Base-by-base conservation (phyloP, 37 sponge, comb jelly and placozoan species). In the Chondrosia reniformis region DNA sequence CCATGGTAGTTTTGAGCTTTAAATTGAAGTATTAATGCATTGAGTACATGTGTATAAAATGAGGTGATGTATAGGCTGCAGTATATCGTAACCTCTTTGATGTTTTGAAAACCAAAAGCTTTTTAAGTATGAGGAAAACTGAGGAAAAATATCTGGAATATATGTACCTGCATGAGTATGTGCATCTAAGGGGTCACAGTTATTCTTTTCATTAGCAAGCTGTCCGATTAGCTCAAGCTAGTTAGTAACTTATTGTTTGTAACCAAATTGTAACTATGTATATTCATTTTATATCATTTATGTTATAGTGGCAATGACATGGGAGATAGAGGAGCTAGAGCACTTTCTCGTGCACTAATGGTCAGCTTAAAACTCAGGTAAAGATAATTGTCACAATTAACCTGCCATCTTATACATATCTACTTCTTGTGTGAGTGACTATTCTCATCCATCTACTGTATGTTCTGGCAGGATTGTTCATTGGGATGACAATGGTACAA, bases 401-500 rank as follows among this genome's bases (percentile, higher is more conserved):
- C 5, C 17, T 30, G 32, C 32, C 36, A 40, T 36, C 32, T 17
- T 36, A 17, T 17, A 34, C 36, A 6, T 4, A 66, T 32, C 5
- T 33, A 34, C 21, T 66, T 8, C 17, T 12, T 66, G 38, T 66
- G 67, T 66, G 67, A 30, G 39, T 12, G 63, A 61, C 13, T 61
- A 61, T 22, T 12, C n/a, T 22, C 27, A 61, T 15, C 15, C 15
- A 49, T 49, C 15, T 49, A 49, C 10, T 13, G 61, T 59, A 59
- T 59, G 61, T 59, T 30, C 15, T 49, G 52, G 74, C 36, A 62
- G 83, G 37, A 84, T 75, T 30, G 80, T 90, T 27, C 17, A 19
- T 0, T 90, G 90, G 90, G 90, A 90, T 45, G 58, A 75, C 59
- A 90, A 90, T 79, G 87, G 83, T 42, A 91, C 80, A 28, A 54